Evolutionary conservation across 37 sponge, comb jelly and placozoan species (phyloP).

Genomic region (Beroe forskalii): DNA sequence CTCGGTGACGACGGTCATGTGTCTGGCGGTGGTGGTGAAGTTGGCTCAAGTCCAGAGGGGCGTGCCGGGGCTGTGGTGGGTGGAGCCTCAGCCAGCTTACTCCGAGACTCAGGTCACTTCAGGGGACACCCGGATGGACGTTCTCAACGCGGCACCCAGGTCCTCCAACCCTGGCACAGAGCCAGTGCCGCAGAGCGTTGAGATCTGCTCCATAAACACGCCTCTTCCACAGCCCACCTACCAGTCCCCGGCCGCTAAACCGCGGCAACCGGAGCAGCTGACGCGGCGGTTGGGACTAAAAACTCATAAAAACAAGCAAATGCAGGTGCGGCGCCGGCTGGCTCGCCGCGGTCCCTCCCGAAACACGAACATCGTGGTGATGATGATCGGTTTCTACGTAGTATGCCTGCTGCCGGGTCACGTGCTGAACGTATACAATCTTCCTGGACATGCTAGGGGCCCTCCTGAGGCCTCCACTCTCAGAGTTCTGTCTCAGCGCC

Average conservation of each 20-base stretch:
- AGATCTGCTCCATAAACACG: neutral
- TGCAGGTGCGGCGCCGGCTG: neutral
- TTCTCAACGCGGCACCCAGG: neutral
- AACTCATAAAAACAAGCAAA: neutral
- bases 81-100: neutral
- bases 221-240: neutral
- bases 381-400: constrained; percentile 35
- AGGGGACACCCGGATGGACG: neutral
- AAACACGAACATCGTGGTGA: neutral
- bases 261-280: neutral
- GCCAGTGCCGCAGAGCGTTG: neutral
- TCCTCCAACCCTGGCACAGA: neutral
- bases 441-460: neutral
- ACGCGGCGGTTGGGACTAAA: neutral
- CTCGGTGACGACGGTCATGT: neutral
- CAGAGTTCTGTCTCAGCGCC: neutral
- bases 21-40: neutral
- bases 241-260: neutral
- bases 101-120: neutral
- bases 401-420: constrained; percentile 16
- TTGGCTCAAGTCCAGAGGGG: neutral
- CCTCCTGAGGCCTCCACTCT: neutral
- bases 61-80: constrained; percentile 5
- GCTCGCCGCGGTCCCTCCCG: neutral
- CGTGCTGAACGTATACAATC: constrained; percentile 22